Conservation (phyloP, 2,113 vertebrate species). For the Acrocephalus arundinaceus region DNA sequence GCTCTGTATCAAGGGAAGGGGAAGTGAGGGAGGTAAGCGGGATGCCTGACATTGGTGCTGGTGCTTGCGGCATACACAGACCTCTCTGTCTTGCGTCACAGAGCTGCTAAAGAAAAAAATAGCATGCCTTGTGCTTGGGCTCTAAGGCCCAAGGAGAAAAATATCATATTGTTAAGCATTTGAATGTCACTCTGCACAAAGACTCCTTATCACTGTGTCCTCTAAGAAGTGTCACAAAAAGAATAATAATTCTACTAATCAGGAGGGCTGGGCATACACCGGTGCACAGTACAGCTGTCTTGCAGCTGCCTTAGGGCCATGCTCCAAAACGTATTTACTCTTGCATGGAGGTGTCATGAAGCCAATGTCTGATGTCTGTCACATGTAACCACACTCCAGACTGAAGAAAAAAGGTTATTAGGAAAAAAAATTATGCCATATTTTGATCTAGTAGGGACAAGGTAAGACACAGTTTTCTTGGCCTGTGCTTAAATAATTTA, state of each 20-base stretch:
- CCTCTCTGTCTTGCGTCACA: background rate
- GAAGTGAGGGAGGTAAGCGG: background rate
- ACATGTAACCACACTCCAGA: background rate
- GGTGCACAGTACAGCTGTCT: background rate
- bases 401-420: background rate
- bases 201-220: background rate
- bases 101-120: background rate
- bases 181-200: background rate
- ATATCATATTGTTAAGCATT: background rate
- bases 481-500: background rate
- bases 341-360: background rate
- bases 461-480: background rate
- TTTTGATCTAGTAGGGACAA: background rate
- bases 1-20: slow-evolving; percentile 16
- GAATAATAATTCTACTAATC: background rate
- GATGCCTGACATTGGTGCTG: background rate
- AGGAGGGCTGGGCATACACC: background rate
- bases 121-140: background rate
- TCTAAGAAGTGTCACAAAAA: background rate
- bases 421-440: background rate
- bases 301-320: background rate
- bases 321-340: background rate
- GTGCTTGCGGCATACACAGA: background rate
- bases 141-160: background rate
- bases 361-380: background rate